Percentiles rank a stretch among this genome's conserved stretches.
Evolutionary conservation across 2,113 vertebrate genomes (phyloP).

Genomic region (Leucosticte australis): DNA sequence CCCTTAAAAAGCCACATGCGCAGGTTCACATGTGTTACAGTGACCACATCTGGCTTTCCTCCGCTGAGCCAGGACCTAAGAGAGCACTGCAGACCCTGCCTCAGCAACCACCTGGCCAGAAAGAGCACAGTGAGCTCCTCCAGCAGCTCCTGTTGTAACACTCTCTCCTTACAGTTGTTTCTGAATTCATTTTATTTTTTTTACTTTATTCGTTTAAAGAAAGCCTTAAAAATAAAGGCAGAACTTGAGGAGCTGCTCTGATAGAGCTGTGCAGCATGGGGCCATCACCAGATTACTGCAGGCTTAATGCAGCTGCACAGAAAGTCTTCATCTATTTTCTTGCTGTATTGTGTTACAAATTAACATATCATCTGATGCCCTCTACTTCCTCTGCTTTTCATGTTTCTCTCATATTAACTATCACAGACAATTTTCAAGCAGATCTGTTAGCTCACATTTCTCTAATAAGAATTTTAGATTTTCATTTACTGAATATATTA

Average conservation of each 20-base stretch:
- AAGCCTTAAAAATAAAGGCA: neutral
- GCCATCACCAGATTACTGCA: neutral
- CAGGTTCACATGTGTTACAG: neutral
- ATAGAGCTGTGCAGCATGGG: neutral
- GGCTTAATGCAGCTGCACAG: neutral
- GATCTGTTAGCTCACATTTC: neutral
- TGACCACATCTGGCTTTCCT: rapidly evolving
- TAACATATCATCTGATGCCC: neutral
- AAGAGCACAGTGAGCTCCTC: neutral
- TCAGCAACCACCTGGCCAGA: neutral
- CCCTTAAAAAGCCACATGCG: neutral
- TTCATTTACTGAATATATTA: neutral
- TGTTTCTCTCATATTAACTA: neutral
- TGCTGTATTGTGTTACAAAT: neutral
- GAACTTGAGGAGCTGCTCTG: neutral
- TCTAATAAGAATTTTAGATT: neutral
- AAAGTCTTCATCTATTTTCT: neutral
- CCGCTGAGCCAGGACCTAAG: neutral
- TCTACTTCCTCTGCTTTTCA: neutral
- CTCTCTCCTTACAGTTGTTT: neutral
- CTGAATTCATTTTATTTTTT: neutral
- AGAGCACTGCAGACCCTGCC: neutral
- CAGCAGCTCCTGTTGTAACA: neutral
- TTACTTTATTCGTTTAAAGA: neutral
- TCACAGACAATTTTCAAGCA: neutral